Evolutionary conservation across 2,797 vertebrate species (phyloP).

Genomic region (Enteromius viviparus): DNA sequence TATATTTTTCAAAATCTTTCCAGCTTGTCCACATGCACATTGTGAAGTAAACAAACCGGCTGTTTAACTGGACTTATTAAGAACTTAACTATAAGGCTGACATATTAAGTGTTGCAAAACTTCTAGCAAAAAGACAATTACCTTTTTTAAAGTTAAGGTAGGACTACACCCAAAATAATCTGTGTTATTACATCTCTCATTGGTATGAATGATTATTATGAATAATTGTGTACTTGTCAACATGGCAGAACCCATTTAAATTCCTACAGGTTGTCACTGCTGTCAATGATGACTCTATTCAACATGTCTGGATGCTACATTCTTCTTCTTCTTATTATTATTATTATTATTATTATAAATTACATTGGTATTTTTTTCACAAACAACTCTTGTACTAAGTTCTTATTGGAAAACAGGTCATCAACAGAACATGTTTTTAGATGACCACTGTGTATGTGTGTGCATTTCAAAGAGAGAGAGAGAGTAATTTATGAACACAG

Average conservation of each 20-base stretch:
- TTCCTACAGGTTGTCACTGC: background rate
- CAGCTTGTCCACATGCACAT: background rate
- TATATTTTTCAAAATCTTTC: background rate
- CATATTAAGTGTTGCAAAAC: background rate
- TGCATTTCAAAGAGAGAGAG: background rate
- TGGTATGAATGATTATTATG: background rate
- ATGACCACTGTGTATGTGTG: background rate
- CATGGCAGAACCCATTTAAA: background rate
- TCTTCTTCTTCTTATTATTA: background rate
- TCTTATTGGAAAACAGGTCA: background rate
- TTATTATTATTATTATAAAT: background rate
- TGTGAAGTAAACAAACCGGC: background rate
- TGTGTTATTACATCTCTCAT: background rate
- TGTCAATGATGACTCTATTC: background rate
- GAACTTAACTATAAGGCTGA: background rate
- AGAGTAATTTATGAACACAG: background rate
- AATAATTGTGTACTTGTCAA: background rate
- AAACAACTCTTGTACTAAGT: background rate
- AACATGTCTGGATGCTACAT: background rate
- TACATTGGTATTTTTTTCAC: background rate
- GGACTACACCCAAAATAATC: conserved; percentile 8
- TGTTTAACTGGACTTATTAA: background rate
- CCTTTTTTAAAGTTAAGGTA: background rate
- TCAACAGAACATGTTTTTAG: background rate
- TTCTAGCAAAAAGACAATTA: background rate